phyloP scores from a whole-genome alignment of 2,113 vertebrate genomes.

The Hiodon alosoides region DNA sequence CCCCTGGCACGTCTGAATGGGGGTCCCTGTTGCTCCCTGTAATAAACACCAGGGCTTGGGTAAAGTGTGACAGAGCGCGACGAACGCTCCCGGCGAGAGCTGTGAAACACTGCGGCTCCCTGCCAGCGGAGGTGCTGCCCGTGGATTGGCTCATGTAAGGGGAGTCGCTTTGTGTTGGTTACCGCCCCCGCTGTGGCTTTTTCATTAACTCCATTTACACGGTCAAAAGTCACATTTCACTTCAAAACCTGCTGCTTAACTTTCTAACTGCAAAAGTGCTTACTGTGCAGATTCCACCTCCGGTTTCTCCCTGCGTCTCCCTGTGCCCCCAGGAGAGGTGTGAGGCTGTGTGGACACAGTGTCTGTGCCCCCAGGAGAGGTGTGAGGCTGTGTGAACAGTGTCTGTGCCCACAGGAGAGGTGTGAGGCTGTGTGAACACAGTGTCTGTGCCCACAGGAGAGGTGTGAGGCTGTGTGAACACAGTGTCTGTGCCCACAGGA shows the following conservation, averaged over 20 bases:
- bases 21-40: slow-evolving; percentile 1
- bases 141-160: neutral
- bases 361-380: no score
- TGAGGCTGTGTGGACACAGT: neutral
- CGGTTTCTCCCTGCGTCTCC: neutral
- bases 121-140: slow-evolving; percentile 5
- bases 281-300: neutral
- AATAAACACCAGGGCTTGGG: slow-evolving; percentile 8
- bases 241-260: no score
- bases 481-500: no score
- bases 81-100: slow-evolving; percentile 22
- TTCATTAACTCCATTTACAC: slow-evolving; percentile 43
- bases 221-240: slow-evolving; percentile 39
- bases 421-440: no score
- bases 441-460: no score
- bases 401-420: no score
- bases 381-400: neutral
- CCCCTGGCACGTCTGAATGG: neutral
- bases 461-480: no score
- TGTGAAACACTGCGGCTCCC: slow-evolving; percentile 11
- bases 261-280: neutral
- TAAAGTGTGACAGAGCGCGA: slow-evolving; percentile 19
- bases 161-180: slow-evolving; percentile 13
- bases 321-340: neutral
- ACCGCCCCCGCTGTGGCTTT: slow-evolving; percentile 39